Conservation (phyloP, 1,140 invertebrate genomes). For the Drosophila subpulchrella region DNA sequence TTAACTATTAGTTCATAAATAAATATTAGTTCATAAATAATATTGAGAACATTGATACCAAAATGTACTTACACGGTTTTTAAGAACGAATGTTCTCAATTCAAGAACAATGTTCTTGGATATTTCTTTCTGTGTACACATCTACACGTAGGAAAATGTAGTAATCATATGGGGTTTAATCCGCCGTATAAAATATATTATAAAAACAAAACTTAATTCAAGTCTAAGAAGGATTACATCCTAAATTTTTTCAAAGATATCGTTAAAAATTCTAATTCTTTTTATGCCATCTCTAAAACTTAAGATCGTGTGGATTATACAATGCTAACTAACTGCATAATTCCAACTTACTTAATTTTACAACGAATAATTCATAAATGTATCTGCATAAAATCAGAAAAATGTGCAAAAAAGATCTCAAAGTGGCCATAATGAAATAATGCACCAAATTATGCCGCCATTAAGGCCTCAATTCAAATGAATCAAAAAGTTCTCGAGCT, state of each 20-base stretch:
- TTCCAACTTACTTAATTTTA: background rate
- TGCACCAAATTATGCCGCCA: conserved; percentile 14
- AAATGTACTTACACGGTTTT: too few species aligned
- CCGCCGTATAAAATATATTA: background rate
- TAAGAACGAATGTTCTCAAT: too few species aligned
- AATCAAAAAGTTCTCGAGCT: conserved; percentile 44
- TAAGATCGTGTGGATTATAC: too few species aligned
- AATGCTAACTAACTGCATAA: background rate
- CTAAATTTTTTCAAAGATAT: too few species aligned
- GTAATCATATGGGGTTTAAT: background rate
- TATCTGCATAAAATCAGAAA: background rate
- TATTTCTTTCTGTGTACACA: too few species aligned
- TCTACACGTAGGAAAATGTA: conserved; percentile 1
- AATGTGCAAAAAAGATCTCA: background rate
- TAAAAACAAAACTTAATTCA: background rate
- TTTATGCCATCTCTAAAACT: background rate
- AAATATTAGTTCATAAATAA: too few species aligned
- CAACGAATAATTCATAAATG: background rate
- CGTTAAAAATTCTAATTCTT: background rate
- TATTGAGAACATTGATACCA: too few species aligned
- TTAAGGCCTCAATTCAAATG: conserved; percentile 29
- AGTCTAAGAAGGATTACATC: too few species aligned
- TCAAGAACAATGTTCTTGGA: too few species aligned
- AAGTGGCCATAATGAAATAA: conserved; percentile 2
- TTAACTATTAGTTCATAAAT: too few species aligned